Base-by-base conservation (phyloP, 1,140 invertebrate species). In the Ceratina australensis region DNA sequence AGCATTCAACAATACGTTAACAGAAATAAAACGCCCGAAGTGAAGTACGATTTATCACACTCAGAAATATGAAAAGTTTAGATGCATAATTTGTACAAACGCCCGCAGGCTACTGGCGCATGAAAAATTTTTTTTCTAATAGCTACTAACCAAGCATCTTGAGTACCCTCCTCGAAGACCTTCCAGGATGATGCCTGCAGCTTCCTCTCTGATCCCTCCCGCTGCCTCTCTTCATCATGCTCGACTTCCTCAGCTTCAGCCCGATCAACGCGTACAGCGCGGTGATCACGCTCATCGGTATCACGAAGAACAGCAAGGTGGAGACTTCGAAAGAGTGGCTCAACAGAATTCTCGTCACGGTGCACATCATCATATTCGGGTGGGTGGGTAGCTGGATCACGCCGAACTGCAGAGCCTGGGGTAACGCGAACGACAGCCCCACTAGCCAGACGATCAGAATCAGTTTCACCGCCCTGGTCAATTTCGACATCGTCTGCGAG, bases 271-370 rank as follows among this genome's bases (percentile, higher is more conserved):
- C 93, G 87, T 98, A 98, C 0, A 98, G 93, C 4, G 96, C 95
- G 2, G 95, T 96, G 73, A 98, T 98, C 26, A 98, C 87, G 3
- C 95, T 94, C 96, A 98, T 97, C 0, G 97, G 97, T 8, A 95
- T 93, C 1, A 97, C 93, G 87, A 98, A 98, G 91, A 98, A 98
- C 16, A 98, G 87, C 76, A 97, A 94, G 0, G 96, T 97, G 1
- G 97, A 97, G n/a, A 97, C 91, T 85, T 96, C 96, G 87, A 98
- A 98, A 0, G 96, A 95, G 88, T 97, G 95, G 24, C 93, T 88
- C 5, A 96, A 90, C 18, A 96, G 93, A 1, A 95, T 92, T 64
- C 91, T 92, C 69, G 95, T 95, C 79, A 95, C 92, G 0, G 92
- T 92, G 78, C 95, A 95, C 57, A 93, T 80, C 0, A 90, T 91